Evolutionary conservation across 2,113 vertebrate species (phyloP).

Genomic region (western clawed frog (Xenopus tropicalis)): UCB_Xtro_10.0 CM004445.2:35437001-35437500

Average conservation of each 20-base stretch:
- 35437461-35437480: conserved; percentile 58
- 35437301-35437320: conserved; percentile 65
- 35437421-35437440: conserved; percentile 54
- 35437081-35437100: too few species aligned
- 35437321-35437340: conserved; percentile 58
- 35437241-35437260: conserved; percentile 41
- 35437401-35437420: conserved; percentile 53
- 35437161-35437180: conserved; percentile 38
- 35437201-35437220: conserved; percentile 34
- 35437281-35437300: conserved; percentile 50
- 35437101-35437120: not conserved
- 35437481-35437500: conserved; percentile 60
- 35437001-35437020: too few species aligned
- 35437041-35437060: too few species aligned
- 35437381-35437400: conserved; percentile 54
- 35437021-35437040: too few species aligned
- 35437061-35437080: too few species aligned
- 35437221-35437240: conserved; percentile 39
- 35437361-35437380: conserved; percentile 63
- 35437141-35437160: conserved; percentile 36
- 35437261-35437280: conserved; percentile 40
- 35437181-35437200: conserved; percentile 36
- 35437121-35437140: not conserved
- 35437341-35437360: conserved; percentile 60
- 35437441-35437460: conserved; percentile 63